These are phyloP conservation scores for Drosophila subsilvestris DNA, from an alignment of 2,888 invertebrate species.

Conservation along the genomic window DNA sequence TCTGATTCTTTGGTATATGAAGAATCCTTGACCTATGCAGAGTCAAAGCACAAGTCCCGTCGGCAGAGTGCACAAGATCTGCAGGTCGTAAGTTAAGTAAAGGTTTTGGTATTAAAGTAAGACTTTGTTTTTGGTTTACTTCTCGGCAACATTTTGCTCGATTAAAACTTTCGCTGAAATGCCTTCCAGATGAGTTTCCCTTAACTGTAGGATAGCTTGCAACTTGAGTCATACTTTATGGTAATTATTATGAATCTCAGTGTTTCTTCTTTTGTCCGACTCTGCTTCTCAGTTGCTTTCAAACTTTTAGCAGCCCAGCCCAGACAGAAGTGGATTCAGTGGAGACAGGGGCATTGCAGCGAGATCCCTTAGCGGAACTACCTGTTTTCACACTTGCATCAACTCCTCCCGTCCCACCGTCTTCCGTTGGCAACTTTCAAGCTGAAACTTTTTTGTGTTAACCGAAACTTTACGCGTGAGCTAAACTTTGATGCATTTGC, in stretches of 20 bases:
- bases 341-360: neutral
- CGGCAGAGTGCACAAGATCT: no score
- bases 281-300: conserved; percentile 2
- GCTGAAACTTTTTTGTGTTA: conserved; percentile 29
- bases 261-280: neutral
- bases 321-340: neutral
- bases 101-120: neutral
- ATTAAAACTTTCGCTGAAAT: neutral
- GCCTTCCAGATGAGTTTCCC: neutral
- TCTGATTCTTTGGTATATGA: no score
- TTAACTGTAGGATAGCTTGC: neutral
- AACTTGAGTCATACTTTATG: neutral
- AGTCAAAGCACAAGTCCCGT: no score
- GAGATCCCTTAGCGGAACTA: conserved; percentile 10
- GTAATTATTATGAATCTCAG: conserved; percentile 2
- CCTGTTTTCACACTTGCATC: conserved; percentile 1
- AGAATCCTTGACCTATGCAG: no score
- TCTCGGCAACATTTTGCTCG: neutral
- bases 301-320: conserved; percentile 16
- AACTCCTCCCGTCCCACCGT: neutral
- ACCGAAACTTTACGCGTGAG: conserved; percentile 36
- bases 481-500: conserved; percentile 48
- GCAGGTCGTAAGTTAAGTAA: neutral
- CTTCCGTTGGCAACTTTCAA: conserved; percentile 2
- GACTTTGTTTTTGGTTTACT: neutral